A percentile compares a stretch with the other conserved stretches of the same genome.
phyloP scores from a whole-genome alignment of 2,888 invertebrate species.

The Dynastes hyllus region DNA sequence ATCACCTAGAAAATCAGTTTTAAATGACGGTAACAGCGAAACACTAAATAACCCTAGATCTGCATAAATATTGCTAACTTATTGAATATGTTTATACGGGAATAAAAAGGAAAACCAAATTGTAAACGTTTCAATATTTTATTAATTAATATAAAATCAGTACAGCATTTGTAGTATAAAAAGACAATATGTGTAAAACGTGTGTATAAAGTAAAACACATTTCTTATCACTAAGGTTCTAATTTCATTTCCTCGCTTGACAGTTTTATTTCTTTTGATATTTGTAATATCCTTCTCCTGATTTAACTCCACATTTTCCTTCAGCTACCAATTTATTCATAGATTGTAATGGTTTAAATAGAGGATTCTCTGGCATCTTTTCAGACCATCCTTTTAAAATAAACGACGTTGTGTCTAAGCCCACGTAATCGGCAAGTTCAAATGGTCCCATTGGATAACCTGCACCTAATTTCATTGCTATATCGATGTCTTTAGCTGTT shows the following conservation, averaged over 20 bases:
- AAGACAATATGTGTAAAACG: constrained; percentile 1
- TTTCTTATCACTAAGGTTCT: background rate
- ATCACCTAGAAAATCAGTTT: constrained; percentile 71
- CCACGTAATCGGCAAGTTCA: constrained; percentile 88
- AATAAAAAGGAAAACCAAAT: background rate
- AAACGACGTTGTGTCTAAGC: constrained; percentile 84
- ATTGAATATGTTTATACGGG: background rate
- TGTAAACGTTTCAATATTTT: background rate
- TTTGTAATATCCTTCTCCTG: constrained; percentile 90
- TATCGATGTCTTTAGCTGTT: constrained; percentile 85
- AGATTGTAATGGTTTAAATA: constrained; percentile 77
- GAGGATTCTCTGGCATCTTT: constrained; percentile 79
- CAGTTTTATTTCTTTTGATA: constrained; percentile 73
- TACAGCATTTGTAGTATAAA: constrained; percentile 12
- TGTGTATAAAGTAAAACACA: background rate
- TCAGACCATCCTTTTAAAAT: constrained; percentile 88
- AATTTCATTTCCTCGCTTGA: background rate
- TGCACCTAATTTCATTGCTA: constrained; percentile 92
- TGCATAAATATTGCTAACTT: background rate
- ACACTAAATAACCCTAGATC: constrained; percentile 6
- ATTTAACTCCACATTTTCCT: constrained; percentile 87
- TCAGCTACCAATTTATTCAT: constrained; percentile 82
- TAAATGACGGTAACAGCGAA: constrained; percentile 19
- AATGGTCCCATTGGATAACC: constrained; percentile 94
- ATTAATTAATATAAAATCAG: constrained; percentile 33